Conservation (phyloP, 2,888 invertebrate species). For the Cosmia trapezina region DNA sequence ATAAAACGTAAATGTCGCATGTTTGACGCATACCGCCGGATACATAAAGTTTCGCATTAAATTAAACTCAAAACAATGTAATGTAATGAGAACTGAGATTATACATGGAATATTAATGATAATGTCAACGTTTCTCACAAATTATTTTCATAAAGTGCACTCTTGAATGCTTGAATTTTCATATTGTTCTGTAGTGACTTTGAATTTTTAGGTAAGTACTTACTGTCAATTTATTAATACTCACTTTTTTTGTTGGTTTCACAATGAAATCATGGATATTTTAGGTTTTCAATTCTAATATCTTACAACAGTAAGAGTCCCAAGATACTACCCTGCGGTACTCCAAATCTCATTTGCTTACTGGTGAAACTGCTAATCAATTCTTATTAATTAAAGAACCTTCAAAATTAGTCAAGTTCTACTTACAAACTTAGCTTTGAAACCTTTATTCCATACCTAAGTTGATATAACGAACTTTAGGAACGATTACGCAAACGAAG, state of each 20-base stretch:
- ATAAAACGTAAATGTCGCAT: slow-evolving; percentile 38
- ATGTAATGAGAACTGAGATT: slow-evolving; percentile 33
- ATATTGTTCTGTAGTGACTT: slow-evolving; percentile 5
- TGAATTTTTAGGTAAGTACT: slow-evolving; percentile 8
- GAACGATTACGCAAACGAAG: slow-evolving; percentile 7
- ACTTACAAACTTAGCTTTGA: neutral
- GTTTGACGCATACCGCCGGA: slow-evolving; percentile 40
- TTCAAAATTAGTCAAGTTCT: neutral
- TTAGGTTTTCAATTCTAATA: neutral
- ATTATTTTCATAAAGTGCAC: neutral
- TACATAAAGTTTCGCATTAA: slow-evolving; percentile 32
- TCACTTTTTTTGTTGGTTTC: neutral
- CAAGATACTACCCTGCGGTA: neutral
- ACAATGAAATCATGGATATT: too few species aligned
- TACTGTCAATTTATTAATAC: too few species aligned
- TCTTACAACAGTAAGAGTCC: neutral
- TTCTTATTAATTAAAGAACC: neutral
- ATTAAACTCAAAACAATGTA: slow-evolving; percentile 47
- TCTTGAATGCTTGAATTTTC: neutral
- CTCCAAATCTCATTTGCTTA: neutral
- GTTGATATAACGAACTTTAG: neutral
- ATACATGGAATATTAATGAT: slow-evolving; percentile 9
- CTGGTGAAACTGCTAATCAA: neutral
- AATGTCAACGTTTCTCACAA: neutral
- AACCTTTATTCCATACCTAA: neutral